Percentiles rank a stretch among this genome's conserved stretches.
Conservation (phyloP, 2,888 invertebrate species). For the Spialia ferax region DNA sequence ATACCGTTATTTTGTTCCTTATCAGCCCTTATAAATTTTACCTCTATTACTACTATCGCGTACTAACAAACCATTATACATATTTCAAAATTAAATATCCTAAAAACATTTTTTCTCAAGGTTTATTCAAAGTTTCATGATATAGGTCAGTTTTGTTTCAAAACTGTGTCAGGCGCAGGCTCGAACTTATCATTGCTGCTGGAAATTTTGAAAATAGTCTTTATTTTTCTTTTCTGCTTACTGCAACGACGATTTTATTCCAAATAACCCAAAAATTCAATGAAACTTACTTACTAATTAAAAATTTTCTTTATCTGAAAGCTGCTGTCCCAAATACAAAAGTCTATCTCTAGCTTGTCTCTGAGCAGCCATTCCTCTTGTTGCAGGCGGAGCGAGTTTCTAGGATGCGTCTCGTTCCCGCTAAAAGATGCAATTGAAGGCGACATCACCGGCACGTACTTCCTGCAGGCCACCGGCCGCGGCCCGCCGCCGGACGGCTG, state of each 20-base stretch:
- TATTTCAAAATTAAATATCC: background rate
- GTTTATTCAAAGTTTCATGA: too few species aligned
- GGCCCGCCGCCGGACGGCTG: constrained; percentile 63
- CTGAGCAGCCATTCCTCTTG: constrained; percentile 53
- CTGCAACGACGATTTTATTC: too few species aligned
- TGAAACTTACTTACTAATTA: too few species aligned
- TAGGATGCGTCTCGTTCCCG: constrained; percentile 97
- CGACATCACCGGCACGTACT: constrained; percentile 90
- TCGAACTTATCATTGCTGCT: background rate
- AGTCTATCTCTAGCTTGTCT: background rate
- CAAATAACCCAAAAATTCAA: background rate
- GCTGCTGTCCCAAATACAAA: background rate
- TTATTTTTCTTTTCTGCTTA: too few species aligned
- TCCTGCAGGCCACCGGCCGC: constrained; percentile 81
- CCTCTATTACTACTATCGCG: background rate
- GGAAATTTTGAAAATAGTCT: too few species aligned
- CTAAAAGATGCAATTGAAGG: constrained; percentile 93
- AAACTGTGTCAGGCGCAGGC: background rate
- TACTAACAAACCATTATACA: background rate
- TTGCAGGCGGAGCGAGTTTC: constrained; percentile 96
- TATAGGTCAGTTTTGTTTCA: background rate
- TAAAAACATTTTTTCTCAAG: background rate
- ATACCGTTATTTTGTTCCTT: background rate
- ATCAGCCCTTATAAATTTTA: constrained; percentile 12
- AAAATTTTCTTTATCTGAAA: background rate